Evolutionary conservation across 1,140 invertebrate genomes (phyloP).

Genomic region (Trichogramma pretiosum): DNA sequence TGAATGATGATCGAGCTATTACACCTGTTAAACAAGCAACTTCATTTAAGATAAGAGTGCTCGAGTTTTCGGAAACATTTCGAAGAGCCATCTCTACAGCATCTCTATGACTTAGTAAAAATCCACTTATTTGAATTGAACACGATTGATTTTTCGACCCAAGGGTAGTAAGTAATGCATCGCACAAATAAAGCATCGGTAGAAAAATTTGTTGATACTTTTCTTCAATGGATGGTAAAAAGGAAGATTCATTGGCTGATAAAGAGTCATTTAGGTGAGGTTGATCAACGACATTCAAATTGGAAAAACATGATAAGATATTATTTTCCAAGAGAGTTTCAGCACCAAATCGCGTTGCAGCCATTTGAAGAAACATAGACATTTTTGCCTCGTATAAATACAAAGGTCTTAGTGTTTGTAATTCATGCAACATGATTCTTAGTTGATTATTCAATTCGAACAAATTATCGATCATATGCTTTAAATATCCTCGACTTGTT

Average conservation of each 20-base stretch:
- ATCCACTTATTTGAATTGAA: slow-evolving; percentile 67
- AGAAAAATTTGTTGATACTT: slow-evolving; percentile 75
- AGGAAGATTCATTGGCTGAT: slow-evolving; percentile 38
- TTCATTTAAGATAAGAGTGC: slow-evolving; percentile 54
- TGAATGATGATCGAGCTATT: slow-evolving; percentile 64
- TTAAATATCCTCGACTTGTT: slow-evolving; percentile 70
- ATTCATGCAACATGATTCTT: slow-evolving; percentile 57
- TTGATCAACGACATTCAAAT: slow-evolving; percentile 67
- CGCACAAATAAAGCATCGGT: slow-evolving; percentile 69
- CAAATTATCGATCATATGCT: slow-evolving; percentile 73
- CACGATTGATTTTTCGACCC: slow-evolving; percentile 74
- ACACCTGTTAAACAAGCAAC: slow-evolving; percentile 67
- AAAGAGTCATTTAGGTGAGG: slow-evolving; percentile 54
- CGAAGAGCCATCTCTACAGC: slow-evolving; percentile 68
- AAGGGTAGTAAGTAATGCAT: slow-evolving; percentile 70
- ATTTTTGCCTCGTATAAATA: slow-evolving; percentile 86
- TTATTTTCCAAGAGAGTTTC: slow-evolving; percentile 67
- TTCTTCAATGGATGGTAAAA: slow-evolving; percentile 53
- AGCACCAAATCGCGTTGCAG: slow-evolving; percentile 62
- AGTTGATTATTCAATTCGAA: slow-evolving; percentile 65
- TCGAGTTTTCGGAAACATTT: slow-evolving; percentile 53
- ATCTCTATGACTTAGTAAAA: slow-evolving; percentile 72
- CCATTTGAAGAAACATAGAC: slow-evolving; percentile 68
- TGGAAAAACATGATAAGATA: slow-evolving; percentile 61
- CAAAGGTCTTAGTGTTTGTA: slow-evolving; percentile 62